Base-by-base conservation (phyloP, 1,140 invertebrate genomes). In the Tachypleus tridentatus region DNA sequence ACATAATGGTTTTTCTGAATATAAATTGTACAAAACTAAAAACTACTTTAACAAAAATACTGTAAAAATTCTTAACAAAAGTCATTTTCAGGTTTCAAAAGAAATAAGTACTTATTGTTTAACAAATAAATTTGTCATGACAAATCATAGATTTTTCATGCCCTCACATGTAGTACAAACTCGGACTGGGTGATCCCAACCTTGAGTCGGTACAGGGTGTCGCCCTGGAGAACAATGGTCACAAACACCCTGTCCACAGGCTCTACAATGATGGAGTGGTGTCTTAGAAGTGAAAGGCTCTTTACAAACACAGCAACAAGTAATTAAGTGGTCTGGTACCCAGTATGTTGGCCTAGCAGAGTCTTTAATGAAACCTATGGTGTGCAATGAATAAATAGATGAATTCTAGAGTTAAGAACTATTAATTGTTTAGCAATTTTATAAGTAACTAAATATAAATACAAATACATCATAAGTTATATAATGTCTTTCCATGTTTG, bases 291-390 rank as follows among this genome's bases (percentile, higher is more conserved):
- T 81, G 74, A 88, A 87, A 9, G 75, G 71, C 9, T 73, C 71
- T 3, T 82, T 73, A 74, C 89, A 92, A 3, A 87, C 80, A 63
- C 75, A 79, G 74, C 89, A 92, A 51, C 78, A 74, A 4, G 76
- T 80, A 10, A 87, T 81, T 70, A 87, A 81, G 3, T 81, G 80
- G 76, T 92, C 88, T 0, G 88, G 86, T 51, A 86, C 81, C 89
- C 89, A 92, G 73, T 92, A 92, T 3, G 81, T 77, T 4, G 89
- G 88, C 57, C 87, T 77, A n/a, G 84, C 87, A 3, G 83, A 82
- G 69, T 89, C 87, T 75, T 91, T 91, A 48, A 91, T 84, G 29
- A 88, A 77, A 5, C 82, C 86, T 87, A 66, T 4, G 69, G 63
- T 79, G 47, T 58, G 6, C 10, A 61, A 50, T 50, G 1, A 10